Evolutionary conservation across 2,113 vertebrate species (phyloP), one percentile per base, ranked within the genome.

Genomic region (Prionailurus bengalensis): DNA sequence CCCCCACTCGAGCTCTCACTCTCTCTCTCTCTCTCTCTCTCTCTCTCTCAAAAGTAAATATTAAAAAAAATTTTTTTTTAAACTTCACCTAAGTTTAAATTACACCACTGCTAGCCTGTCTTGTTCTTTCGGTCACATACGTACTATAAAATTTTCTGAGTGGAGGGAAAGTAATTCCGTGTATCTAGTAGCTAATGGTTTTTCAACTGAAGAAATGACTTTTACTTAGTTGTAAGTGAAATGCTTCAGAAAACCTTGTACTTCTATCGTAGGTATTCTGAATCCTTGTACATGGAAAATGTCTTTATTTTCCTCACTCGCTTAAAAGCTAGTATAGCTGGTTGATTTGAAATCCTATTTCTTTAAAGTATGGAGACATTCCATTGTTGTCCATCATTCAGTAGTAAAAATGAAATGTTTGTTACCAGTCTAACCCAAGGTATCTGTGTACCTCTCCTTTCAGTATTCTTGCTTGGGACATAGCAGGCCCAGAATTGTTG

Each of bases 31-130:
- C 55, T 58, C 55, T 58, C 55, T 45, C 42, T 45, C 45, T 45
- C 45, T 45, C 45, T 45, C 45, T 1, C 45, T n/a, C 21, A 58
- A 55, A 58, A 58, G 21, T 19, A 58, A 58, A 58, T 19, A 21
- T 58, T 58, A 21, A 58, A 58, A 15, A 55, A 58, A 58, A 8
- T 0, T 21, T 58, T 58, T 58, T 19, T 58, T 65, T 63, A 36
- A 36, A 51, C 33, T 93, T 93, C 25, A 39, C 65, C 74, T 74
- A 65, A 91, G 42, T 53, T 91, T 91, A 91, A 84, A 74, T 84
- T 19, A 74, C 1, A 27, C 29, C n/a, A 58, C 79, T n/a, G 23
- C 39, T 68, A 45, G 51, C 45, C 23, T 74, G 74, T 73, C 66
- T 83, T 92, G 4, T 84, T 74, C 53, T 61, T 84, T 25, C 68